Base-by-base conservation (phyloP, 2,113 vertebrate genomes). In the Alexandromys fortis region DNA sequence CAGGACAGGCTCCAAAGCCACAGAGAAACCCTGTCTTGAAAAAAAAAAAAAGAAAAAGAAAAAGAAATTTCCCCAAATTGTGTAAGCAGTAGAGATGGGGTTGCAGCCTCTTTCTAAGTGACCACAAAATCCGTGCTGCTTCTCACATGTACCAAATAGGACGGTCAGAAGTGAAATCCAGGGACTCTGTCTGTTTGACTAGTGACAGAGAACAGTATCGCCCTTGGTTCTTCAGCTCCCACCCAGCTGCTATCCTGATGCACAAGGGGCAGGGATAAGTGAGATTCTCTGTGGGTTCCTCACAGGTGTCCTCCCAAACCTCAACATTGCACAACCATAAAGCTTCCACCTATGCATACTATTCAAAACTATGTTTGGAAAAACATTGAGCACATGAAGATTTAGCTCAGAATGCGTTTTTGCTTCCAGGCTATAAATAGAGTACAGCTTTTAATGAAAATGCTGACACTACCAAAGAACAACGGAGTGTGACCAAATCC, bases 371-470 rank as follows among this genome's bases (percentile, higher is more conserved):
- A 45, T 14, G 95, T 79, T 92, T 97, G 92, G 78, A 96, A 65
- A 93, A 92, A 87, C 92, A 81, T 75, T 92, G 81, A 94, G 73
- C 96, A 95, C 82, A 89, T 45, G 73, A 96, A 81, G 33, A 96
- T 97, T 96, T 75, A 96, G 9, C 47, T 83, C 85, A 97, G 92
- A 97, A 73, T 90, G 94, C 83, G 95, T 85, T 95, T 98, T 96
- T 95, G 77, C 28, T 97, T 96, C n/a, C 30, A 85, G 89, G 47
- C 86, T 90, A 95, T 92, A 98, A 98, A 98, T 96, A 96, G 92
- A 94, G 78, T 55, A 79, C 88, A 96, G 96, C 24, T 92, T 97
- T 93, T 97, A 97, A 94, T 76, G 88, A 82, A 97, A 96, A 52
- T 95, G 91, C 94, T 96, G 93, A 97, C 55, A 91, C 42, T 94